Evolutionary conservation across 2,888 invertebrate genomes (phyloP), one percentile per base, ranked within the genome.

Genomic region (Lycaena phlaeas): DNA sequence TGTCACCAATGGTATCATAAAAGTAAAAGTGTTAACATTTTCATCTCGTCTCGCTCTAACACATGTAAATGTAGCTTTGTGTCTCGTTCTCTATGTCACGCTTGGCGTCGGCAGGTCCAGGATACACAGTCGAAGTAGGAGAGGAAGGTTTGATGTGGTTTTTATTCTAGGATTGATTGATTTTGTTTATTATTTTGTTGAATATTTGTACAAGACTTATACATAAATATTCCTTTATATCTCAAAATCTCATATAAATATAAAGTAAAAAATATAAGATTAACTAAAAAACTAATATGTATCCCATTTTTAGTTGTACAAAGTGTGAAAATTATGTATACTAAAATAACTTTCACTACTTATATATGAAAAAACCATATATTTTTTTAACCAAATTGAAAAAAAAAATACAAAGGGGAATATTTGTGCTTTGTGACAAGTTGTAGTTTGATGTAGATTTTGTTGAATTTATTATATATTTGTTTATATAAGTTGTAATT

Each of bases 31-130:
- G 28, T 36, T 39, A 42, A 59, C 5, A 22, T 22, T 51, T 51
- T 65, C 61, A 67, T 64, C 64, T 64, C 56, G 62, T 78, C 70
- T 61, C 57, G 79, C 81, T 76, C 78, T 84, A 82, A 82, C 82
- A 69, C 72, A 50, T 81, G 77, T 81, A 82, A 69, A 75, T 75
- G 81, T 82, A 64, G 81, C 82, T 82, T 81, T 78, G 70, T 78
- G 78, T 82, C 79, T 78, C 75, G 73, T 69, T 39, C 39, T 30
- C 64, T 56, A 57, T 66, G 62, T 61, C 64, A 59, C 77, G 69
- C 76, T 72, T 73, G 68, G 59, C 52, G 64, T 53, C 49, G 59
- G 65, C 74, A 84, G 84, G 68, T 77, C 81, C 66, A 59, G 82
- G 69, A 77, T 77, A 57, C 82, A 84, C 76, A 67, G 60, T 64